These are phyloP conservation scores for Amphimedon queenslandica DNA, from an alignment of 37 sponge, comb jelly and placozoan species.

Conservation along the genomic window DNA sequence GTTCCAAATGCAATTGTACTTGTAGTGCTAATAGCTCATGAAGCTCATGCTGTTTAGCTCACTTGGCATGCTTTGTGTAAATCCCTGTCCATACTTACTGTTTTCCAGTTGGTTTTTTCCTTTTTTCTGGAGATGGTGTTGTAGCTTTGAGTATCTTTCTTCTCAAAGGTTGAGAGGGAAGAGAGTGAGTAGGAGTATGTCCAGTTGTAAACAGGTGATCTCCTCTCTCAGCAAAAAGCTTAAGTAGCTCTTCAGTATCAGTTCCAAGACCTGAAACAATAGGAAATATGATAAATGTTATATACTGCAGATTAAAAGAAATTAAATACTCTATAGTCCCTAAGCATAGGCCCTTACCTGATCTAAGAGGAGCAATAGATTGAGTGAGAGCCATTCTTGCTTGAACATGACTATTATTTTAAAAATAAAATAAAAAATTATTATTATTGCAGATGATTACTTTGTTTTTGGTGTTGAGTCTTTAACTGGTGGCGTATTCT, in stretches of 20 bases:
- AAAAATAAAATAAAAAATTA: neutral
- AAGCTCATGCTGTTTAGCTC: no score
- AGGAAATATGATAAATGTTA: neutral
- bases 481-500: neutral
- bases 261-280: conserved; percentile 26
- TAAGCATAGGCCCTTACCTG: neutral
- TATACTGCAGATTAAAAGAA: neutral
- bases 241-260: conserved; percentile 61
- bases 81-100: no score
- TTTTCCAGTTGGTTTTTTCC: no score
- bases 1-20: no score
- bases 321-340: neutral
- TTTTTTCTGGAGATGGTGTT: no score
- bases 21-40: no score
- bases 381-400: neutral
- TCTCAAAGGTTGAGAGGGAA: no score
- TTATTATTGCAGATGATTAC: neutral
- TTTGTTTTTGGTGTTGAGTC: no score
- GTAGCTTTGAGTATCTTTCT: no score
- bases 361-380: neutral
- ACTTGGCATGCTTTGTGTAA: no score
- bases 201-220: no score
- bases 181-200: no score
- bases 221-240: conserved; percentile 50
- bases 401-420: neutral